These are phyloP conservation scores for Asbolus verrucosus DNA, from an alignment of 1,140 invertebrate genomes.

Conservation along the genomic window DNA sequence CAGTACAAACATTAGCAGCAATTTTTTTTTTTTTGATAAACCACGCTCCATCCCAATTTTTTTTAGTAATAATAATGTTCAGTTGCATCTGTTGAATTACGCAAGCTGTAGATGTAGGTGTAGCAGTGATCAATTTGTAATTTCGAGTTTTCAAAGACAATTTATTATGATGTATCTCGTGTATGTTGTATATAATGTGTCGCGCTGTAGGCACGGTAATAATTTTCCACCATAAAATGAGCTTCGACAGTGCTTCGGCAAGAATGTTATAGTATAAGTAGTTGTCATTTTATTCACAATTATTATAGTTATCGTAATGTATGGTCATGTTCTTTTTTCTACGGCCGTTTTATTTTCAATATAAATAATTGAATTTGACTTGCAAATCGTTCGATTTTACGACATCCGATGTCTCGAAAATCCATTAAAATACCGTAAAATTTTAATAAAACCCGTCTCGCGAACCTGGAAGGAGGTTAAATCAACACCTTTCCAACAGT, in stretches of 20 bases:
- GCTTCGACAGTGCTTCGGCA: neutral
- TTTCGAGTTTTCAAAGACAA: too few relatives aligned
- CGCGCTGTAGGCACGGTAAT: too few relatives aligned
- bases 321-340: slow-evolving; percentile 21
- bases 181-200: too few relatives aligned
- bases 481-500: slow-evolving; percentile 28
- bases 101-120: too few relatives aligned
- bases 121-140: too few relatives aligned
- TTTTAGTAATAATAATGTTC: too few relatives aligned
- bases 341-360: slow-evolving; percentile 3
- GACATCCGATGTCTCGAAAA: slow-evolving; percentile 26
- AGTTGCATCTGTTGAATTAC: too few relatives aligned
- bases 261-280: slow-evolving; percentile 1
- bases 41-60: too few relatives aligned
- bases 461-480: slow-evolving; percentile 21
- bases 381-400: slow-evolving; percentile 24
- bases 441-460: slow-evolving; percentile 34
- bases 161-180: too few relatives aligned
- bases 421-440: slow-evolving; percentile 39
- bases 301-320: slow-evolving; percentile 9
- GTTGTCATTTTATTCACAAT: neutral
- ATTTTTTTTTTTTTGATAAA: too few relatives aligned
- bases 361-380: slow-evolving; percentile 29
- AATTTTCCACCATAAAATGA: too few relatives aligned
- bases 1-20: too few relatives aligned